Evolutionary conservation across 2,888 invertebrate genomes (phyloP).

Genomic region (Sussaba pulchella): DNA sequence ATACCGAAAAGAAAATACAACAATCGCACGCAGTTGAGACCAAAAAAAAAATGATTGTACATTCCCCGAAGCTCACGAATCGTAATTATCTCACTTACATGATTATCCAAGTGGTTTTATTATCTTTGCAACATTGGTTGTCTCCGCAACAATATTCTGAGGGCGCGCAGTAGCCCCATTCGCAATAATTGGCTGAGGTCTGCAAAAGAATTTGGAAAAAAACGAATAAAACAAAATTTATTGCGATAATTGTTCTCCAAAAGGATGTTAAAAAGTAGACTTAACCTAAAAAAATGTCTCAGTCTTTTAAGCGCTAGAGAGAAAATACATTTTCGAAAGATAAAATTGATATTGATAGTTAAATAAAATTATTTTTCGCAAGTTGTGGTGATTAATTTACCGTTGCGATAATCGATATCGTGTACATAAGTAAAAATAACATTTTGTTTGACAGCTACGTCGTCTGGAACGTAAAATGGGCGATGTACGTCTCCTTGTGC

Average conservation of each 20-base stretch:
- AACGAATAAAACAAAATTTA: too few species aligned
- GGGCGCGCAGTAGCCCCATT: slow-evolving; percentile 71
- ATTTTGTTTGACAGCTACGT: slow-evolving; percentile 65
- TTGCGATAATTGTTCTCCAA: background rate
- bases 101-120: slow-evolving; percentile 62
- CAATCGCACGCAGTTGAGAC: background rate
- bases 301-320: background rate
- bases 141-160: slow-evolving; percentile 74
- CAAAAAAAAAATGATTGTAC: background rate
- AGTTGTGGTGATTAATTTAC: slow-evolving; percentile 47
- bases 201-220: too few species aligned
- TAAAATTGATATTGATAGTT: too few species aligned
- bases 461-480: background rate
- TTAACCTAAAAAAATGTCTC: slow-evolving; percentile 14
- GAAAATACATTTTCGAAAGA: background rate
- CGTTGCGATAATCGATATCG: slow-evolving; percentile 60
- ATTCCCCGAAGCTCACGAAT: background rate
- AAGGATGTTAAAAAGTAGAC: background rate
- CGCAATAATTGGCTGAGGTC: slow-evolving; percentile 71
- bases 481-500: background rate
- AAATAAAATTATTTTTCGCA: background rate
- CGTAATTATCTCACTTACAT: slow-evolving; percentile 64
- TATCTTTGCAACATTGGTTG: slow-evolving; percentile 72
- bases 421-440: slow-evolving; percentile 65
- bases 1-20: background rate